Conservation (phyloP, 2,888 invertebrate genomes). For the Drosophila siamana region DNA sequence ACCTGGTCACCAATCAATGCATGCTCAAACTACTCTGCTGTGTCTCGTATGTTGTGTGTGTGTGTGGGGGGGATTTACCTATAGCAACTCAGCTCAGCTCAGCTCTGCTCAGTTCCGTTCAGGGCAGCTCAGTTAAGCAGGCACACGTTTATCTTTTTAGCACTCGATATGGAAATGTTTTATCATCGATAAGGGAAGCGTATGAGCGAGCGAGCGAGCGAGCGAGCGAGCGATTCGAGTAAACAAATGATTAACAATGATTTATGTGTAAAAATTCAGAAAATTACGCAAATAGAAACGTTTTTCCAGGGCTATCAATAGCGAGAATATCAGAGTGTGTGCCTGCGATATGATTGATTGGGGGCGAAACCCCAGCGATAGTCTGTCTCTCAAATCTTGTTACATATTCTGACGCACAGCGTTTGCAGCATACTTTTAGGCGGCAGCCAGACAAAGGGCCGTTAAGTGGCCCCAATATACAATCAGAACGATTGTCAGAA, state of each 20-base stretch:
- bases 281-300: constrained; percentile 25
- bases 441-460: neutral
- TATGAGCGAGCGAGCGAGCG: constrained; percentile 2
- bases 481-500: neutral
- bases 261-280: constrained; percentile 54
- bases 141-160: constrained; percentile 54
- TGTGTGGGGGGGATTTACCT: constrained; percentile 24
- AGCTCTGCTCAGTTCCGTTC: neutral
- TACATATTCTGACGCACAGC: neutral
- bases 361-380: neutral
- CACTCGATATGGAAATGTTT: constrained; percentile 33
- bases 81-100: too few relatives aligned
- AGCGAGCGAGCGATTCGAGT: constrained; percentile 7
- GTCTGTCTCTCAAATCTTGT: neutral
- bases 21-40: neutral
- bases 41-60: neutral
- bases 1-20: constrained; percentile 27
- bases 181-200: constrained; percentile 24
- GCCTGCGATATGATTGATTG: constrained; percentile 7
- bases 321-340: constrained; percentile 3
- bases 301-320: constrained; percentile 1
- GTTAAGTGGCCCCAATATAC: neutral
- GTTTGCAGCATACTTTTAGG: neutral
- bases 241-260: constrained; percentile 61
- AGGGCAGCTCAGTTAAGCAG: neutral